Evolutionary conservation across 2,797 vertebrate species (phyloP).

Genomic region (Acanthurus leucopareius): DNA sequence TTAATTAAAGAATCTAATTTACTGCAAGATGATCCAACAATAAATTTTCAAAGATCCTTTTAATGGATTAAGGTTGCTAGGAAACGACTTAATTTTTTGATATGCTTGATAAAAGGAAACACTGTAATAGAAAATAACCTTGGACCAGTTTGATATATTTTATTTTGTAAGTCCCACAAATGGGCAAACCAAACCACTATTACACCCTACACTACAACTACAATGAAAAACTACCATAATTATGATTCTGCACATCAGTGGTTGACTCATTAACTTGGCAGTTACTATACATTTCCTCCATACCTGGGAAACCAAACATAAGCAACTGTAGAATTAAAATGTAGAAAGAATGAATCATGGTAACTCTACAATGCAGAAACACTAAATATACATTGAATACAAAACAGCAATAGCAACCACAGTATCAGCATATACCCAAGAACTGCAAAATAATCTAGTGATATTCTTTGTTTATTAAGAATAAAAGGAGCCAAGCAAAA

Average conservation of each 20-base stretch:
- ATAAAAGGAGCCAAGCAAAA: no score
- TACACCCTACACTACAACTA: no score
- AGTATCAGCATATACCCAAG: no score
- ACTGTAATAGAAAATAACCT: background rate
- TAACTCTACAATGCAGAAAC: background rate
- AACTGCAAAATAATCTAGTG: no score
- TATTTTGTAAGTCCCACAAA: conserved; percentile 3
- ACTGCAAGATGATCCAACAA: conserved; percentile 6
- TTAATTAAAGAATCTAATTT: background rate
- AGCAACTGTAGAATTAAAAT: background rate
- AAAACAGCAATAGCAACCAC: no score
- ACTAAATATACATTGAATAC: no score
- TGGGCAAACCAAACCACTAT: background rate
- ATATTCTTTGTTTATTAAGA: no score
- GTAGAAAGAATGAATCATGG: background rate
- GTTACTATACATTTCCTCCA: background rate
- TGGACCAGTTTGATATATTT: background rate
- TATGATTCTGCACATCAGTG: background rate
- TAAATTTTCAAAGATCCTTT: conserved; percentile 1
- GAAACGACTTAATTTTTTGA: conserved; percentile 28
- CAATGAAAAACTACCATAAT: background rate
- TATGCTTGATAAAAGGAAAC: conserved; percentile 16
- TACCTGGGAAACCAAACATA: background rate
- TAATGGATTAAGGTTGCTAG: conserved; percentile 22
- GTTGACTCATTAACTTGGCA: background rate